Conservation (phyloP, 1,140 invertebrate genomes). For the Musca vetustissima region DNA sequence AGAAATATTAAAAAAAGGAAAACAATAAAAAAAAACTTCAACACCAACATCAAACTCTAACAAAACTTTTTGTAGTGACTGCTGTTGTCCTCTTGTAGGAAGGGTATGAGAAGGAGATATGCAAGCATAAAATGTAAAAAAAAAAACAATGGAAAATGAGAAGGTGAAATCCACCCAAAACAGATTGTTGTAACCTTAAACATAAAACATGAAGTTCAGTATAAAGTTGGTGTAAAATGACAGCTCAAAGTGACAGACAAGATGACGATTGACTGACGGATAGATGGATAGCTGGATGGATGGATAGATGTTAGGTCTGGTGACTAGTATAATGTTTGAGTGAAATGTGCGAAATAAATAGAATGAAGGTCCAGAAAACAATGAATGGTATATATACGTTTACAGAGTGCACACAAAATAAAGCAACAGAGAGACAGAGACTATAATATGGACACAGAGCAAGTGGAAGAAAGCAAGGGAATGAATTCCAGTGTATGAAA, state of each 20-base stretch:
- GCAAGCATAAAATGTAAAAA: too few relatives aligned
- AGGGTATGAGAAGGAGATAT: too few relatives aligned
- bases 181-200: slow-evolving; percentile 13
- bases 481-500: background rate
- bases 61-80: too few relatives aligned
- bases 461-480: background rate
- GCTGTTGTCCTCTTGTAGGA: too few relatives aligned
- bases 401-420: background rate
- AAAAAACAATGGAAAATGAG: background rate
- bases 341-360: too few relatives aligned
- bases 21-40: too few relatives aligned
- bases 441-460: background rate
- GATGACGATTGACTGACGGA: slow-evolving; percentile 25
- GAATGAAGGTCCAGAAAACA: too few relatives aligned
- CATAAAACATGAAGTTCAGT: slow-evolving; percentile 21
- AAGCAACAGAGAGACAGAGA: too few relatives aligned
- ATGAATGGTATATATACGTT: too few relatives aligned
- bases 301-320: background rate
- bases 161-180: background rate
- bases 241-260: slow-evolving; percentile 29
- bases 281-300: slow-evolving; percentile 11
- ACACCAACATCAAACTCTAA: too few relatives aligned
- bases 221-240: slow-evolving; percentile 23
- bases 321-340: too few relatives aligned
- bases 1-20: background rate